Percentiles rank a stretch among this genome's conserved stretches.
Evolutionary conservation across 2,797 vertebrate genomes (phyloP).

Genomic region (Lates japonicus): DNA sequence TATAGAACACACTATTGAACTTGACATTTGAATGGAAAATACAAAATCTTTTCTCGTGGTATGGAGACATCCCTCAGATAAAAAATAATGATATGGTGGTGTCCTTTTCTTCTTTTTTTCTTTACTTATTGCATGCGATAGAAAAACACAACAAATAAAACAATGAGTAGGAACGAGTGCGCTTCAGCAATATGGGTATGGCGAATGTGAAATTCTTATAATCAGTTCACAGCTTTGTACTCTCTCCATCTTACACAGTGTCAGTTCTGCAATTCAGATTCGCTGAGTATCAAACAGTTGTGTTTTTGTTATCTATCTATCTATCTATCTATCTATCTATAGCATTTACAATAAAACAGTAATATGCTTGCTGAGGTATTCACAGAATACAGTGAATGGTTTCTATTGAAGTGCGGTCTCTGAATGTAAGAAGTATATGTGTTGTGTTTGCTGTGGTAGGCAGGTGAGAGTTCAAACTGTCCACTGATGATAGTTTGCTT

Average conservation of each 20-base stretch:
- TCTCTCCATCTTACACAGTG: conserved; percentile 94
- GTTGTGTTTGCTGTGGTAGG: conserved; percentile 71
- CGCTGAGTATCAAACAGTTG: conserved; percentile 82
- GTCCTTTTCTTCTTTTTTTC: conserved; percentile 68
- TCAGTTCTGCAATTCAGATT: conserved; percentile 91
- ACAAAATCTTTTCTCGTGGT: conserved; percentile 77
- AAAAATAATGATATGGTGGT: conserved; percentile 81
- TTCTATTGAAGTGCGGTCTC: conserved; percentile 80
- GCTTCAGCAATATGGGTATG: conserved; percentile 74
- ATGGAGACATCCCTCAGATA: conserved; percentile 81
- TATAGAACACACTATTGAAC: conserved; percentile 85
- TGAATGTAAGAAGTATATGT: conserved; percentile 70
- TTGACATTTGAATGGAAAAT: conserved; percentile 84
- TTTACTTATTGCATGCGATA: conserved; percentile 89
- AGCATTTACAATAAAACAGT: conserved; percentile 82
- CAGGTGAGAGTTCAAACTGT: conserved; percentile 75
- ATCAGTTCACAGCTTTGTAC: conserved; percentile 88
- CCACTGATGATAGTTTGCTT: conserved; percentile 38
- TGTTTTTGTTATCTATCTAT: conserved; percentile 75
- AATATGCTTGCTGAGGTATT: conserved; percentile 87
- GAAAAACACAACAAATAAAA: conserved; percentile 84
- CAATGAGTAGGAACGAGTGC: conserved; percentile 78
- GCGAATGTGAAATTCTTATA: conserved; percentile 78
- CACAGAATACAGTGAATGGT: conserved; percentile 89
- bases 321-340: conserved; percentile 70